Base-by-base conservation (phyloP, 2,113 vertebrate genomes). In the Axis porcinus region DNA sequence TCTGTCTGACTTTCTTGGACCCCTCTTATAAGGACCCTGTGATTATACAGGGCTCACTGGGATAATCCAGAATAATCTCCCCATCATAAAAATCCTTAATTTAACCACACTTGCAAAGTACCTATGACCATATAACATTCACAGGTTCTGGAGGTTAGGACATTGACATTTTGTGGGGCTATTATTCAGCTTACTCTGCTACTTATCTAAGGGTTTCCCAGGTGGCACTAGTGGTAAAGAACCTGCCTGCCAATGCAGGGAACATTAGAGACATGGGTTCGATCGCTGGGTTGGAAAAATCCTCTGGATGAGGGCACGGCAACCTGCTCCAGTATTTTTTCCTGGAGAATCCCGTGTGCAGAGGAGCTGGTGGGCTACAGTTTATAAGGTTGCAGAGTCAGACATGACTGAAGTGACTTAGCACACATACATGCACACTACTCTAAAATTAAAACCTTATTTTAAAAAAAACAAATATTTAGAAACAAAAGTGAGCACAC, bases 241-340 rank as follows among this genome's bases (percentile, higher is more conserved):
- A 43, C 12, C 23, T 76, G 36, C 36, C 70, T 76, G 70, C 23
- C 36, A 76, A 27, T 27, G 23, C 36, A 43, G 36, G 70, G 6
- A 43, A 43, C 70, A 27, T 3, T 23, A 36, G 36, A 76, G 70
- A 43, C 0, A 0, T 2, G 3, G 36, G 36, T 76, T 76, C 0
- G 0, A 76, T 74, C 1, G 0, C 36, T 7, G 21, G 11, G 11
- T 25, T 43, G 28, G 70, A 1, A 74, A 74, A 36, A 74, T 43
- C 36, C n/a, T 43, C 70, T 74, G 36, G 21, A 25, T 19, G 70
- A 43, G 36, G 36, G 21, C 36, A 74, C 3, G 3, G 36, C 36
- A 43, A 74, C 36, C 36, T 40, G 36, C 36, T 40, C 5, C 36
- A 43, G 36, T 43, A 25, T 43, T 43, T 36, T 43, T 43, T 2